Percentiles rank a stretch among this genome's conserved stretches.
phyloP scores from a whole-genome alignment of 2,113 vertebrate species.

The Tragelaphus strepsiceros region DNA sequence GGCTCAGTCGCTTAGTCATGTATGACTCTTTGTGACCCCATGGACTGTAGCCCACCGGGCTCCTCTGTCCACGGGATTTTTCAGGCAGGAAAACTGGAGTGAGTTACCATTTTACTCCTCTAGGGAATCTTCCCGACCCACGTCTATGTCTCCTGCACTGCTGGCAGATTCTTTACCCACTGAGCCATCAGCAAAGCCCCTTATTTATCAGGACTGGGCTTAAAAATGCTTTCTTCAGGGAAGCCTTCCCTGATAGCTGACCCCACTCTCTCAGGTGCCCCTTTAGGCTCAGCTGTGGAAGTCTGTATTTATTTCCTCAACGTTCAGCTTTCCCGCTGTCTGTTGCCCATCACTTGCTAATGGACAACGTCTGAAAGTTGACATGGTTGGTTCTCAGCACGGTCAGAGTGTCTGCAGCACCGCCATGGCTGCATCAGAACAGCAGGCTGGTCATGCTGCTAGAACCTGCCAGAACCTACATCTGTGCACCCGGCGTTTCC shows the following conservation, averaged over 20 bases:
- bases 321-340: neutral
- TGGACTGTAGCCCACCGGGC: neutral
- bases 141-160: neutral
- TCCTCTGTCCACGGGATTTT: neutral
- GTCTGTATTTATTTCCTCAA: neutral
- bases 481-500: neutral
- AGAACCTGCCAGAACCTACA: constrained; percentile 4
- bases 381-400: neutral
- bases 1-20: neutral
- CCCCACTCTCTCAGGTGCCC: neutral
- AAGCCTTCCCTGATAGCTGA: neutral
- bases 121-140: neutral
- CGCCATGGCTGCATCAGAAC: neutral
- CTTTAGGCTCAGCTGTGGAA: neutral
- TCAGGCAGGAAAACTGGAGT: neutral
- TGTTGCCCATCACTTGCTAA: neutral
- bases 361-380: neutral
- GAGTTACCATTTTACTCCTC: neutral
- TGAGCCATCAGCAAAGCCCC: neutral
- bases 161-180: neutral
- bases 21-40: neutral
- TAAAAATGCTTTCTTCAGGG: neutral
- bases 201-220: neutral
- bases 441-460: neutral
- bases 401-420: neutral